Evolutionary conservation across 2,888 invertebrate species (phyloP).

Genomic region (Ectemnius continuus): DNA sequence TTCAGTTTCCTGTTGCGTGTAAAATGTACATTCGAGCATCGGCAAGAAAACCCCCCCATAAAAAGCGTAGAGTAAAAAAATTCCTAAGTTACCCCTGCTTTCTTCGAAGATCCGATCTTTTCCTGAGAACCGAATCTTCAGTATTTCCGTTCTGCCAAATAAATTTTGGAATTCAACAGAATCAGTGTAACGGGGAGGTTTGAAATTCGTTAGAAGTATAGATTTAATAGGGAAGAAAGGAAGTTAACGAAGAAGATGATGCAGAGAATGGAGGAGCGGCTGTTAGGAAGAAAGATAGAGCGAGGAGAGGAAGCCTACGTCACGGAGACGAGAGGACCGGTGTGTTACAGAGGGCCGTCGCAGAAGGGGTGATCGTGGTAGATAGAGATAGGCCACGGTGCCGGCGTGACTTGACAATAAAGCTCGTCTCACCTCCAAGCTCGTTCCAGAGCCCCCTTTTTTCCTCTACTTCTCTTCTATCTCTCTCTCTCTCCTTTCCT

Average conservation of each 20-base stretch:
- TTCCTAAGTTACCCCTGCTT: too few relatives aligned
- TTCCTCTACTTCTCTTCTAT: not conserved
- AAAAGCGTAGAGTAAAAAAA: too few relatives aligned
- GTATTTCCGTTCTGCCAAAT: too few relatives aligned
- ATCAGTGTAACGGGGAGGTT: too few relatives aligned
- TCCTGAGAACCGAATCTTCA: too few relatives aligned
- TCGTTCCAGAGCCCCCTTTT: conserved; percentile 46
- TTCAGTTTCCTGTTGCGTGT: too few relatives aligned
- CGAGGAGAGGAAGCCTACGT: conserved; percentile 34
- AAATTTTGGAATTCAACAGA: too few relatives aligned
- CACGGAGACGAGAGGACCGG: conserved; percentile 36
- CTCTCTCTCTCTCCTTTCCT: not conserved
- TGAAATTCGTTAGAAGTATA: too few relatives aligned
- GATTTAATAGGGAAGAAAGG: not conserved
- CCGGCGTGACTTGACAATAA: conserved; percentile 76
- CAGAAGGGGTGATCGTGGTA: conserved; percentile 67
- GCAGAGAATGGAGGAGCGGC: conserved; percentile 15
- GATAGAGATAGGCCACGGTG: conserved; percentile 77
- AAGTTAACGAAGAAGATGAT: conserved; percentile 21
- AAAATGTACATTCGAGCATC: too few relatives aligned
- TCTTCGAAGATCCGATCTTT: too few relatives aligned
- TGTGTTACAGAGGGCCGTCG: conserved; percentile 54
- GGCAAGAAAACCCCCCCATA: too few relatives aligned
- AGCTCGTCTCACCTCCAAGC: conserved; percentile 71
- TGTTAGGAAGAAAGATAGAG: conserved; percentile 23